phyloP scores from a whole-genome alignment of 1,140 invertebrate genomes.

The Diabrotica undecimpunctata region DNA sequence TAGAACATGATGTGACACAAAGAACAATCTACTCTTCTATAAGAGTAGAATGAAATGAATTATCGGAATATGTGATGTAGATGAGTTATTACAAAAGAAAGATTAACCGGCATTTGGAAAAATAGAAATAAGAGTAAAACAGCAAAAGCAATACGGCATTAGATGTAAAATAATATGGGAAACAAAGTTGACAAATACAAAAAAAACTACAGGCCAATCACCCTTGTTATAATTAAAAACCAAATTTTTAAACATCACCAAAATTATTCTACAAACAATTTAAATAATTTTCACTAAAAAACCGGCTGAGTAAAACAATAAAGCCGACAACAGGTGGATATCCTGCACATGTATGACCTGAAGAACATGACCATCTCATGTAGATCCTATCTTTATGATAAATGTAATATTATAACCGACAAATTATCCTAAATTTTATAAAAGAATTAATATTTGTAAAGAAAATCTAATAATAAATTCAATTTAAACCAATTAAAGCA shows the following conservation, averaged over 20 bases:
- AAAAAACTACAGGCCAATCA: background rate
- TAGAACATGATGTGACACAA: too few species aligned
- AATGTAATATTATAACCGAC: background rate
- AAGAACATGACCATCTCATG: background rate
- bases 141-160: constrained; percentile 18
- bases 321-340: constrained; percentile 18
- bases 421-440: background rate
- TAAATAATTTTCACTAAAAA: background rate
- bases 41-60: too few species aligned
- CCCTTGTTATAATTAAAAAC: background rate
- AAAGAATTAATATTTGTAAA: background rate
- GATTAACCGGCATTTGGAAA: too few species aligned
- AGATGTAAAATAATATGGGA: background rate
- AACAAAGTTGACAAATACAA: background rate
- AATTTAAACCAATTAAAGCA: constrained; percentile 33
- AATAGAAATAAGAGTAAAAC: constrained; percentile 18
- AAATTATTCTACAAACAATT: too few species aligned
- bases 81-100: too few species aligned
- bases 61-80: too few species aligned
- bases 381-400: background rate
- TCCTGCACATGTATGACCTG: constrained; percentile 4
- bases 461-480: background rate
- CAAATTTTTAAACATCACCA: too few species aligned
- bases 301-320: constrained; percentile 9
- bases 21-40: too few species aligned